phyloP scores from a whole-genome alignment of 2,888 invertebrate genomes.

The Rhyacophila evoluta region DNA sequence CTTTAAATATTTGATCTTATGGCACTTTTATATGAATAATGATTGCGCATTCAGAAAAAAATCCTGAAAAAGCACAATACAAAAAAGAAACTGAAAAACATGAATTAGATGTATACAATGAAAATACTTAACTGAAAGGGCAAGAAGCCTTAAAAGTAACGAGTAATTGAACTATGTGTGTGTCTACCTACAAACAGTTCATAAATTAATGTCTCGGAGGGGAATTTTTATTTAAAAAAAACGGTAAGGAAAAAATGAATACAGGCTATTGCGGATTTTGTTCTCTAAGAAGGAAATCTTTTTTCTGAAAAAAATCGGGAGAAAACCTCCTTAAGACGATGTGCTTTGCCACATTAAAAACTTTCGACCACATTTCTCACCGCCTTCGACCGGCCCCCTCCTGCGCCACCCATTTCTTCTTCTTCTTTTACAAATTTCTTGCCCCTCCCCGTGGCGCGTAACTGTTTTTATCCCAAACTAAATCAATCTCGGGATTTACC shows the following conservation, averaged over 20 bases:
- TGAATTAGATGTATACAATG: too few species aligned
- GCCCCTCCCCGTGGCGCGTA: background rate
- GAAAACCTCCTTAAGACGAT: constrained; percentile 24
- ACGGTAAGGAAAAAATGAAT: background rate
- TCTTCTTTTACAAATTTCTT: constrained; percentile 21
- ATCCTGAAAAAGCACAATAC: too few species aligned
- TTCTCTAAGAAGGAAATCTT: constrained; percentile 7
- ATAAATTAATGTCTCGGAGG: constrained; percentile 4
- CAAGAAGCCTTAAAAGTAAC: background rate
- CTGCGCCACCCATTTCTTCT: constrained; percentile 17
- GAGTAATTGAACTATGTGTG: background rate
- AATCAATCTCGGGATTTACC: constrained; percentile 43
- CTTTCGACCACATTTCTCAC: constrained; percentile 43
- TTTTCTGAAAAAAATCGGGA: background rate
- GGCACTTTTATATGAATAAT: too few species aligned
- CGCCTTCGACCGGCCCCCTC: background rate
- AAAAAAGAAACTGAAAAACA: too few species aligned
- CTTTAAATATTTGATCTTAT: too few species aligned
- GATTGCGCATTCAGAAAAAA: too few species aligned
- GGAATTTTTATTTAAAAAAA: background rate
- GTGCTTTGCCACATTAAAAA: constrained; percentile 45
- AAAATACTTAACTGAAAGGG: background rate
- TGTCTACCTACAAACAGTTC: background rate
- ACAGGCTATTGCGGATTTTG: constrained; percentile 7
- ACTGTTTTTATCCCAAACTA: constrained; percentile 40